A percentile compares a stretch with the other conserved stretches of the same genome.
These are phyloP conservation scores for Ploceus nigricollis DNA, from an alignment of 2,113 vertebrate species.

Conservation along the genomic window DNA sequence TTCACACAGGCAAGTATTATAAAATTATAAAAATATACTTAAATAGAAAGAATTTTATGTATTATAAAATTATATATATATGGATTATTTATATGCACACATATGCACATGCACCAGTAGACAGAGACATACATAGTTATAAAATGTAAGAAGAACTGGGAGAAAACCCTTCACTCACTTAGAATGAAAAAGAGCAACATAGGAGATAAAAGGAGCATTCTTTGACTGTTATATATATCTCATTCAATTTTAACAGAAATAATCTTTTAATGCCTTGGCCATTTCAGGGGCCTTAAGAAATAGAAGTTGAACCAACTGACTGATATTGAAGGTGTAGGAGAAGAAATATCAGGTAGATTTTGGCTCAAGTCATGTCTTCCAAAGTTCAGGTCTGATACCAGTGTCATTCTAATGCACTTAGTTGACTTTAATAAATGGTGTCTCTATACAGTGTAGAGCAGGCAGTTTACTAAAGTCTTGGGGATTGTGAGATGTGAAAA, in stretches of 20 bases:
- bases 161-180: background rate
- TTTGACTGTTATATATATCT: background rate
- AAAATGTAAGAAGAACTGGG: background rate
- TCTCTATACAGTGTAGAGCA: background rate
- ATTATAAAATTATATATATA: background rate
- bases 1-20: background rate
- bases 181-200: background rate
- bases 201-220: background rate
- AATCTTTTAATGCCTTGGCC: background rate
- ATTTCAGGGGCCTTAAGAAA: background rate
- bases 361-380: background rate
- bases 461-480: background rate
- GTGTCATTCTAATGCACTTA: background rate
- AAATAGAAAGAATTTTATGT: background rate
- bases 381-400: background rate
- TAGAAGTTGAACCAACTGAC: background rate
- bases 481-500: background rate
- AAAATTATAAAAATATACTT: background rate
- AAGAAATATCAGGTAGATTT: background rate
- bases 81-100: background rate
- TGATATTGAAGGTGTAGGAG: background rate
- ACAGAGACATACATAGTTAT: background rate
- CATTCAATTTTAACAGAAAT: background rate
- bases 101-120: rapidly evolving
- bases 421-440: background rate